Evolutionary conservation across 2,113 vertebrate species (phyloP).

Genomic region (Campylorhamphus procurvoides): DNA sequence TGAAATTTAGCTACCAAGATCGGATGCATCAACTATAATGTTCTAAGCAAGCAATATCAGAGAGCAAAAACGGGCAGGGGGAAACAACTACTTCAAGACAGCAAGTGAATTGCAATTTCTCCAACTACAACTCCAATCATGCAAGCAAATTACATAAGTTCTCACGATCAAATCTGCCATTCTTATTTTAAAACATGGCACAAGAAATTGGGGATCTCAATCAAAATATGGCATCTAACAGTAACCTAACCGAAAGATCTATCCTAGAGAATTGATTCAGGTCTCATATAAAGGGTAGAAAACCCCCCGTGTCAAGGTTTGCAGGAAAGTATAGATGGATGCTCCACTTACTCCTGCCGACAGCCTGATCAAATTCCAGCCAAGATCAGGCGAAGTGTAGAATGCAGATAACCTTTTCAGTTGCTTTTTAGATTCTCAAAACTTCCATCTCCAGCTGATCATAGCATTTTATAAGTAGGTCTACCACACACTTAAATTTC

Average conservation of each 20-base stretch:
- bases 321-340: not conserved
- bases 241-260: not conserved
- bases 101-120: not conserved
- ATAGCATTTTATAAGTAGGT: not conserved
- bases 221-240: not conserved
- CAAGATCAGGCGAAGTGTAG: not conserved
- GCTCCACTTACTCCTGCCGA: not conserved
- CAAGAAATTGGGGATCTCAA: not conserved
- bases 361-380: not conserved
- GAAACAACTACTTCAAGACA: not conserved
- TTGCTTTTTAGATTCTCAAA: not conserved
- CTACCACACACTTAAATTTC: not conserved
- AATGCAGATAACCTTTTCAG: not conserved
- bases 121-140: not conserved
- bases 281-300: not conserved
- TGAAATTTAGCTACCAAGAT: not conserved
- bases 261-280: not conserved
- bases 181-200: not conserved
- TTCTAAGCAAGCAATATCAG: not conserved
- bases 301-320: not conserved
- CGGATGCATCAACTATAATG: not conserved
- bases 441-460: not conserved
- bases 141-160: not conserved
- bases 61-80: not conserved
- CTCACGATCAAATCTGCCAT: not conserved